phyloP scores from a whole-genome alignment of 2,888 invertebrate species.

The Anoplius nigerrimus region DNA sequence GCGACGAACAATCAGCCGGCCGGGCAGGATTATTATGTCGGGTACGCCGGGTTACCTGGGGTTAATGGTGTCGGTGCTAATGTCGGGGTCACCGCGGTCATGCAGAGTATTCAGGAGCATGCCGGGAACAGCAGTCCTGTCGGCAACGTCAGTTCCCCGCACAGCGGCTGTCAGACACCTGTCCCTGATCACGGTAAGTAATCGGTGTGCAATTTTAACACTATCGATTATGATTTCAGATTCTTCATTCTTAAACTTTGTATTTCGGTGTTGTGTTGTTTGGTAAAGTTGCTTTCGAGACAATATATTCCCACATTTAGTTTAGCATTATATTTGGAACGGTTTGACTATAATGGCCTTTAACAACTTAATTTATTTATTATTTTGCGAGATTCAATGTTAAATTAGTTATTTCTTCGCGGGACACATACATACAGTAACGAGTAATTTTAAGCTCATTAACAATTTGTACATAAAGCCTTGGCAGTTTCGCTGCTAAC shows the following conservation, averaged over 20 bases:
- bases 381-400: too few relatives aligned
- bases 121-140: constrained; percentile 59
- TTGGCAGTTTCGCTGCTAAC: too few relatives aligned
- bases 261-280: not conserved
- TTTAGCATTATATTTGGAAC: too few relatives aligned
- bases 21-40: constrained; percentile 66
- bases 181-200: constrained; percentile 67
- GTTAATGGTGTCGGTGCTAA: constrained; percentile 46
- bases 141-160: constrained; percentile 61
- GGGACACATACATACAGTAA: too few relatives aligned
- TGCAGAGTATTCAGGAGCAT: constrained; percentile 62
- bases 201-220: too few relatives aligned
- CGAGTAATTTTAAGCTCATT: too few relatives aligned
- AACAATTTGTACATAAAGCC: too few relatives aligned
- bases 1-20: constrained; percentile 43
- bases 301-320: too few relatives aligned
- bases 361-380: too few relatives aligned
- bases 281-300: not conserved
- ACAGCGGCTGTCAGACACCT: constrained; percentile 66
- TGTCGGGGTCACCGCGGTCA: constrained; percentile 56
- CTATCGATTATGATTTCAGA: not conserved
- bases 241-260: not conserved
- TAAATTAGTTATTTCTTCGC: too few relatives aligned
- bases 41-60: constrained; percentile 58
- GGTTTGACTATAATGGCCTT: too few relatives aligned